Evolutionary conservation across 2,113 vertebrate species (phyloP), one percentile per base, ranked within the genome.

Genomic region (Acanthisitta chloris): DNA sequence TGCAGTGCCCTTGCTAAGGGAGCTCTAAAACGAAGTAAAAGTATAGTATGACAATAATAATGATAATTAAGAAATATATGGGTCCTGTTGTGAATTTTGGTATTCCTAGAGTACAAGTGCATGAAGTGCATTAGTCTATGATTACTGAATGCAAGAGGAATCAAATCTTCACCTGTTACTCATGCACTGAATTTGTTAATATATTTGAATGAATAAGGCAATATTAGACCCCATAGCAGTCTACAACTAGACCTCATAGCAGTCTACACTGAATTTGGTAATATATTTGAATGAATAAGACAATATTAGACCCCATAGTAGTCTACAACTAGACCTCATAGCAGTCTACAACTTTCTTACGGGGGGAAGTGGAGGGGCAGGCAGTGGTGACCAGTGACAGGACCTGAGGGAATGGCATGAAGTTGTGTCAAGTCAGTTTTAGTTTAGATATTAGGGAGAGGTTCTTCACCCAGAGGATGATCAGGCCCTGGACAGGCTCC

Each of bases 401-500:
- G 8, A 54, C 2, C 6, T 1, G 1, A 54, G 38, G n/a, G 8
- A 74, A 25, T 9, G 52, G 29, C 17, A 52, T 46, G 29, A 40
- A 46, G 6, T 0, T 69, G 29, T 8, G 13, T 13, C 17, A 74
- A 11, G 5, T 3, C 2, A 69, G 6, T 17, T 61, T 69, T 12
- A 8, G 1, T 9, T 2, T 21, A n/a, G 20, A 3, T 31, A 4
- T 26, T 0, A 42, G n/a, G 7, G 4, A 15, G 31, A 8, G 6
- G 17, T 11, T 69, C 8, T 4, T 40, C 16, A 4, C 13, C 19
- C 52, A 8, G n/a, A 40, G 52, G 18, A 29, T 74, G 29, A 1
- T 0, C 54, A 38, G 43, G 38, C 70, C 5, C 40, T 74, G 40
- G 31, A 5, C 10, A 74, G 52, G 28, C 18, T 43, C 43, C 16